A percentile compares a stretch with the other conserved stretches of the same genome.
These are phyloP conservation scores for Vidua macroura DNA, from an alignment of 2,113 vertebrate genomes.

Conservation along the genomic window DNA sequence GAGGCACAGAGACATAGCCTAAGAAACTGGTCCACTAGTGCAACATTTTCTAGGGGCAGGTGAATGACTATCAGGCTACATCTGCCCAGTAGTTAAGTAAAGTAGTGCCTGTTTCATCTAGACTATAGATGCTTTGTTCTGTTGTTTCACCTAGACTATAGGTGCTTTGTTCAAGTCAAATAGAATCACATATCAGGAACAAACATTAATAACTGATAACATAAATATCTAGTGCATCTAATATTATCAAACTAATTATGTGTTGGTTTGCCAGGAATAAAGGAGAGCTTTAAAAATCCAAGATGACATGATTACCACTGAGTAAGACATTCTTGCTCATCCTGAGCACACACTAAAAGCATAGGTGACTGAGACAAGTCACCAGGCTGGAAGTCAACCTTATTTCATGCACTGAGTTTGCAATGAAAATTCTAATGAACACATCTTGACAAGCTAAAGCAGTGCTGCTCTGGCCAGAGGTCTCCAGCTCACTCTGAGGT, in stretches of 20 bases:
- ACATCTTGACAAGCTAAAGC: neutral
- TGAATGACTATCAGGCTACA: neutral
- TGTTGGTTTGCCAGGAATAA: slow-evolving; percentile 52
- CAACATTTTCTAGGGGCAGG: neutral
- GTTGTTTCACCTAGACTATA: neutral
- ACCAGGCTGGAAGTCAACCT: slow-evolving; percentile 32
- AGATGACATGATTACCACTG: slow-evolving; percentile 46
- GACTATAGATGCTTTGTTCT: slow-evolving; percentile 15
- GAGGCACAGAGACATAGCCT: neutral
- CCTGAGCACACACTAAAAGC: slow-evolving; percentile 29
- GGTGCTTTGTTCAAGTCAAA: slow-evolving; percentile 30
- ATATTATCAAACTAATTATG: slow-evolving; percentile 44
- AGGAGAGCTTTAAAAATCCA: slow-evolving; percentile 31
- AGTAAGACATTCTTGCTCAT: slow-evolving; percentile 5
- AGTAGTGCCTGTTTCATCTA: neutral
- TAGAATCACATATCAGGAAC: neutral
- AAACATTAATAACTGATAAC: slow-evolving; percentile 54
- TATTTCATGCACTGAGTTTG: neutral
- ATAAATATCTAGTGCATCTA: slow-evolving; percentile 24
- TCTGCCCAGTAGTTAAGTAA: slow-evolving; percentile 5
- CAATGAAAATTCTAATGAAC: slow-evolving; percentile 22
- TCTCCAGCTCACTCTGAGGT: neutral
- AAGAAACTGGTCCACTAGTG: neutral
- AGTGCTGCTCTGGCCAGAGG: neutral
- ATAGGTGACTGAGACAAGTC: slow-evolving; percentile 30